A percentile compares a stretch with the other conserved stretches of the same genome.
Conservation (phyloP, 2,888 invertebrate species). For the Lasioglossum calceatum region DNA sequence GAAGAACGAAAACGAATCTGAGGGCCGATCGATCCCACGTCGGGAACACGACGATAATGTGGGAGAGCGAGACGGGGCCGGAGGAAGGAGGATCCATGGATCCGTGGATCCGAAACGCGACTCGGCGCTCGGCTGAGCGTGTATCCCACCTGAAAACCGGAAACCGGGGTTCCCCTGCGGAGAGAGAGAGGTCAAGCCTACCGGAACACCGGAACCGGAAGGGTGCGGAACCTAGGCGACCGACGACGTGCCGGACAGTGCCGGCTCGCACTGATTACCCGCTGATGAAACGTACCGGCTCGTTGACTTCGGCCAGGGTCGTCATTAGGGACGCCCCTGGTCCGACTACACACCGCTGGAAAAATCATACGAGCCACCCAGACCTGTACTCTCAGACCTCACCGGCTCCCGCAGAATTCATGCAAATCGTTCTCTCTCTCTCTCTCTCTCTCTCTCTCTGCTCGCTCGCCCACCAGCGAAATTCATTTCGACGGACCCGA, state of each 20-base stretch:
- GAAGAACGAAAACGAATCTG: slow-evolving; percentile 51
- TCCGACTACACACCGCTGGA: slow-evolving; percentile 14
- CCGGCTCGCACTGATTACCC: slow-evolving; percentile 83
- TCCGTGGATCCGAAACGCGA: slow-evolving; percentile 71
- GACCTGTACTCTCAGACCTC: background rate
- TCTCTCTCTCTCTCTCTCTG: background rate
- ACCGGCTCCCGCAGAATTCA: background rate
- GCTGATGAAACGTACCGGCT: slow-evolving; percentile 74
- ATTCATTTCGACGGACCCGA: background rate
- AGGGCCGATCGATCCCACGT: slow-evolving; percentile 38
- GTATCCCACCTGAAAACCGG: slow-evolving; percentile 82
- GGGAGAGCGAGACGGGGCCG: slow-evolving; percentile 35
- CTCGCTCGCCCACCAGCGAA: background rate
- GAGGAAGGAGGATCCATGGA: slow-evolving; percentile 72
- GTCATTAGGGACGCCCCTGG: slow-evolving; percentile 52
- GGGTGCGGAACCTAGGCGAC: slow-evolving; percentile 82
- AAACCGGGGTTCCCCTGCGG: slow-evolving; percentile 73
- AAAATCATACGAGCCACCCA: slow-evolving; percentile 41
- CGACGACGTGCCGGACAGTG: slow-evolving; percentile 73
- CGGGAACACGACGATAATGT: background rate
- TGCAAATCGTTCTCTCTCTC: background rate
- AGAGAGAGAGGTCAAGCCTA: slow-evolving; percentile 80
- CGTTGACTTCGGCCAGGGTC: slow-evolving; percentile 64
- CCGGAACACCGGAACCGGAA: slow-evolving; percentile 85
- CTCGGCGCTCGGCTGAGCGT: slow-evolving; percentile 81